Base-by-base conservation (phyloP, 1,140 invertebrate genomes). In the Limonius californicus region DNA sequence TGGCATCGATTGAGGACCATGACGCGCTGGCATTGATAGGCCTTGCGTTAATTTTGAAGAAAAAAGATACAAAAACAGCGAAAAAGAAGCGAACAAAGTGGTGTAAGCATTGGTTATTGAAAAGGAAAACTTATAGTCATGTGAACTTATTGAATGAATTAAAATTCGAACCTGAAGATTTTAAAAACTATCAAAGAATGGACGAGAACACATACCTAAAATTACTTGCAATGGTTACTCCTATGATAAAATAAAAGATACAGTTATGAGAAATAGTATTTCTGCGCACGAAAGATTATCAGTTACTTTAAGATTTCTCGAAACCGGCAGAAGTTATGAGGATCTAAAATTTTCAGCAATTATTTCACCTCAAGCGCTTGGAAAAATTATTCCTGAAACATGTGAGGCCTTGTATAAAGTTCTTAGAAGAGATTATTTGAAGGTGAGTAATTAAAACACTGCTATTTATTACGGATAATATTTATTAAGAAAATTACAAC, bases 131-230 rank as follows among this genome's bases (percentile, higher is more conserved):
- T 18, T 65, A 18, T 67, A 61, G 59, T 16, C 70, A 70, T 61
- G 61, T 59, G n/a, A 70, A 70, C 59, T 69, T 71, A 61, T 59
- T 71, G 57, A 64, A 43, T 47, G 64, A 72, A 54, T 62, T 72
- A 39, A 61, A 62, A 57, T 56, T 65, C 20, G 61, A 59, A 61
- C 66, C 66, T 27, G 27, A 63, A 32, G 67, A 72, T 64, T 71
- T 57, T 58, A 21, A 42, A 50, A 71, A 72, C 53, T 72, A 73
- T 61, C 63, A 71, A 18, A 53, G 67, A 67, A 76, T 76, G 71
- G 11, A 32, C 27, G 27, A 32, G 27, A 32, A 32, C 4, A 32
- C 27, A 32, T 32, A 32, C 27, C 27, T 32, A 32, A 32, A 32
- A 32, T 11, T 32, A 32, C 27, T 32, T 32, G 27, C 27, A 6